Evolutionary conservation across 2,888 invertebrate species (phyloP), one percentile per base, ranked within the genome.

Genomic region (Spodoptera picta): DNA sequence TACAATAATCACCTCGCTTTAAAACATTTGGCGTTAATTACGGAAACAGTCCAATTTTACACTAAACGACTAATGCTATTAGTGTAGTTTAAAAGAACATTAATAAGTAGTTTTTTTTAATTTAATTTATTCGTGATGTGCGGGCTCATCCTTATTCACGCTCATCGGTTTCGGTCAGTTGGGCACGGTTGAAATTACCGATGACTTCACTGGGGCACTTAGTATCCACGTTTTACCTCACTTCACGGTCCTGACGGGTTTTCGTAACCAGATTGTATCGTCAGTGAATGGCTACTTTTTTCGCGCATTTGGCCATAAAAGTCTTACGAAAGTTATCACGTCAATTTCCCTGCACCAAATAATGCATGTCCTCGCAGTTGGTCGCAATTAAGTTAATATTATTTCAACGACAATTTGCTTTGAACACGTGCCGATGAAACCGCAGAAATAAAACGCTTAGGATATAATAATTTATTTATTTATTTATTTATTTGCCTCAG

Each of bases 21-120:
- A 72, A 36, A 85, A 85, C 83, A 87, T 90, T 89, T 87, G 84
- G 79, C 85, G 82, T 82, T 90, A 89, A 92, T 92, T 89, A 90
- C 79, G 62, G 82, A 86, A 85, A 84, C 83, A 84, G 81, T 86
- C 83, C 83, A 87, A 86, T 87, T 82, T 72, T 70, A 80, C 75
- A 79, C 80, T 79, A 77, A 72, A 75, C 66, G 73, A 70, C 72
- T 81, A 83, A 90, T 81, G 79, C 77, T 81, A 85, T 88, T 87
- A 88, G 76, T 75, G 75, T 74, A 80, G 76, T 84, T 84, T 82
- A 77, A 84, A 85, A 81, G 74, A 82, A 81, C 75, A 81, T 83
- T 80, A 83, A 82, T 79, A 69, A 71, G 75, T 69, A 73, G 76
- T 81, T 83, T 81, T 86, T 76, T 84, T 83, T 71, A 80, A 82